Base-by-base conservation (phyloP, 2,113 vertebrate species). In the Alexandromys fortis region DNA sequence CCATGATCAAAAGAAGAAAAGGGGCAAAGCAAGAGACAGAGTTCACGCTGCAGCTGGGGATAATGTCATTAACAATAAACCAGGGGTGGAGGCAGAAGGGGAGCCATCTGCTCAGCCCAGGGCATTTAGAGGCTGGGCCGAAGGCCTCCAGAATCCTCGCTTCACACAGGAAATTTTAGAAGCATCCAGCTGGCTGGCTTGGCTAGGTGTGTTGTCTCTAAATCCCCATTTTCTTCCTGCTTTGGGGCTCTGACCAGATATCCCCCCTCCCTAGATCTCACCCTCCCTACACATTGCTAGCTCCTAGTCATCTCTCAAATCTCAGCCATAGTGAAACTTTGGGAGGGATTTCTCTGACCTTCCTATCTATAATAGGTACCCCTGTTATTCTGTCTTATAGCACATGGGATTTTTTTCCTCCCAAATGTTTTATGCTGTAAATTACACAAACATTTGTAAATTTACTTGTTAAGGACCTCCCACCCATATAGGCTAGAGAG, bases 1-100 rank as follows among this genome's bases (percentile, higher is more conserved):
- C 28, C 28, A 63, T 47, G 82, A 81, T 67, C 61, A 22, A 92
- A 97, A 94, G 63, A 0, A 92, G 87, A 21, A 55, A 86, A 67
- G 30, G 63, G 89, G 96, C 55, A 92, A 94, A 97, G 22, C 19
- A 86, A 95, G 79, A 96, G 55, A 96, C 83, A 28, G 42, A 85
- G 42, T 58, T 97, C 30, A 93, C 83, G 92, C 2, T 33, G 90
- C 93, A 93, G 95, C 90, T 89, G 30, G 38, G 45, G 47, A 49
- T 95, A 70, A 75, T 33, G 4, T 81, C 42, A 58, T 77, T 14
- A 97, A 82, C 75, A 94, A 93, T 94, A 92, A 79, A 0, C 14
- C 33, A 85, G 61, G 22, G 70, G 33, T 2, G 82, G 76, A 67
- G 30, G 55, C 49, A 68, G 92, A 92, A 96, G 94, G 52, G 6